Evolutionary conservation across 1,140 invertebrate genomes (phyloP), one percentile per base, ranked within the genome.

Genomic region (Carcinoscorpius rotundicauda): DNA sequence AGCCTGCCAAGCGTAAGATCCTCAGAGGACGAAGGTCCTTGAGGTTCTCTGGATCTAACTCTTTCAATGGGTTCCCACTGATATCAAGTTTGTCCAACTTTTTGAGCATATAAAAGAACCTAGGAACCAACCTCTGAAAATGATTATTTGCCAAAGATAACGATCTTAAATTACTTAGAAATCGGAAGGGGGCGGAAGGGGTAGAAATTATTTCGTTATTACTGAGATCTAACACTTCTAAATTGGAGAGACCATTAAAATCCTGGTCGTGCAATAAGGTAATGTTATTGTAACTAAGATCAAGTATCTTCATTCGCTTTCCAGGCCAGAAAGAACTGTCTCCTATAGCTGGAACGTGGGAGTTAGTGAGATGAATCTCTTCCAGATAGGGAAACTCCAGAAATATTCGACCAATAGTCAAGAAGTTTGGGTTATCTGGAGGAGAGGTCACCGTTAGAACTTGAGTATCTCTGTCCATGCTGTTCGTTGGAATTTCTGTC

Each of bases 321-420:
- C 88, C 79, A 3, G 85, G 86, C 82, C 84, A 88, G 73, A 91
- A 88, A 9, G 87, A 86, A 71, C 86, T 82, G 64, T 83, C 81
- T 0, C 88, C 87, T 64, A 91, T 86, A 9, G 86, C 85, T 1
- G 88, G 87, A 5, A 91, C 78, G 72, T 86, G 85, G 3, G 86
- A 89, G 64, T 84, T 80, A 3, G 83, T 84, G 52, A 91, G 87
- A 71, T 85, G 84, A 4, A 91, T 76, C 74, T 88, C 85, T 74
- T 86, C 82, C 52, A 91, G 77, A 60, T 83, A 79, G 52, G 76
- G 77, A 73, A 87, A 87, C 61, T 81, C 78, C n/a, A 81, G 79
- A 75, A 87, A 87, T 52, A 87, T 82, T 49, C 87, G 82, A 3
- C 87, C 86, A 66, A 90, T 85, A 3, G 85, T 86, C 6, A 90